Conservation (phyloP, 1,140 invertebrate species). For the Monochamus saltuarius region DNA sequence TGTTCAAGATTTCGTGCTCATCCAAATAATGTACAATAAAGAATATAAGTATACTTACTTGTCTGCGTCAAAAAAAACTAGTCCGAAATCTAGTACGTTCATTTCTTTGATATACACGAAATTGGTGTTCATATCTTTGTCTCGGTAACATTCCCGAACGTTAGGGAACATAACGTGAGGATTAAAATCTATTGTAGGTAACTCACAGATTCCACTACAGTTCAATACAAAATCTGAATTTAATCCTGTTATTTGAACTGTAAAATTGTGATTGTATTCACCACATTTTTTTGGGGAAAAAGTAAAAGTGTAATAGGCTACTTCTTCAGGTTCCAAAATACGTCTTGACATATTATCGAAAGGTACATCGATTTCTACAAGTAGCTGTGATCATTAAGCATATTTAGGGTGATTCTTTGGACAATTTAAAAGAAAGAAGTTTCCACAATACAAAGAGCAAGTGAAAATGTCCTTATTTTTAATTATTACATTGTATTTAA, state of each 20-base stretch:
- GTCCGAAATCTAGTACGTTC: constrained; percentile 41
- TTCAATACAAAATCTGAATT: constrained; percentile 26
- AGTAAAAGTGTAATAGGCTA: constrained; percentile 28
- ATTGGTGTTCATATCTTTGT: constrained; percentile 29
- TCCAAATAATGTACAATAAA: no score
- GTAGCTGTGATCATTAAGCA: no score
- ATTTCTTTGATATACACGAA: constrained; percentile 33
- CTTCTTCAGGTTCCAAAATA: constrained; percentile 34
- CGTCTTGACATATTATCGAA: constrained; percentile 25
- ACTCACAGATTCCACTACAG: constrained; percentile 39
- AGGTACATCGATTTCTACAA: neutral
- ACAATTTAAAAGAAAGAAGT: no score
- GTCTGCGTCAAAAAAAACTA: constrained; percentile 14
- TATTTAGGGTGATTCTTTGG: no score
- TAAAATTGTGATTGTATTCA: constrained; percentile 34
- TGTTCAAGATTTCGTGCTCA: no score
- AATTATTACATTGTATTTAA: no score
- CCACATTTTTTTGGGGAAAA: constrained; percentile 40
- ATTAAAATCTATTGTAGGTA: constrained; percentile 36
- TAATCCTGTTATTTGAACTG: constrained; percentile 27
- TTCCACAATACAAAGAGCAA: no score
- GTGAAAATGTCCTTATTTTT: no score
- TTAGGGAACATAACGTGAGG: constrained; percentile 39
- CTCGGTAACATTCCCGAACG: constrained; percentile 16
- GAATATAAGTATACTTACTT: constrained; percentile 25